phyloP scores from a whole-genome alignment of 2,797 vertebrate genomes.

The Phyllotis vaccarum region DNA sequence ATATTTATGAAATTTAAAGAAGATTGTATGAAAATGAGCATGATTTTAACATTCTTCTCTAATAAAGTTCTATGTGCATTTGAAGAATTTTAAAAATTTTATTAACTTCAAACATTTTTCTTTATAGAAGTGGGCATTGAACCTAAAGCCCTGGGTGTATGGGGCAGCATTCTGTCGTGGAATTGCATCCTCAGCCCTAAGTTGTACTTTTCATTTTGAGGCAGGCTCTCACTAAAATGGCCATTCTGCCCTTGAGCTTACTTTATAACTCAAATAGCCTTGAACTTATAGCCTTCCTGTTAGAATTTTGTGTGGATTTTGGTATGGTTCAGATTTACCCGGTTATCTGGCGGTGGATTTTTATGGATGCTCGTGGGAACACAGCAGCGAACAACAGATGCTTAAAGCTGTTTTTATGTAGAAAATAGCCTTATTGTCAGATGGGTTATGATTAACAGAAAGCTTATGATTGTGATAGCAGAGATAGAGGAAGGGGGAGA shows the following conservation, averaged over 20 bases:
- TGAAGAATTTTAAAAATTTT: not conserved
- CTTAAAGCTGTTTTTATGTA: no score
- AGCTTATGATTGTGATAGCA: no score
- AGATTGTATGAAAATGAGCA: not conserved
- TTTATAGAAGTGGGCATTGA: not conserved
- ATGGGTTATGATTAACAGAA: no score
- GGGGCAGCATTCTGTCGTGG: not conserved
- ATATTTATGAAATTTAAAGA: conserved; percentile 49
- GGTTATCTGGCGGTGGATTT: no score
- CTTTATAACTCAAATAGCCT: not conserved
- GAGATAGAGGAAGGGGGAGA: no score
- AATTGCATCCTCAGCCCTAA: not conserved
- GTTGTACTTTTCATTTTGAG: not conserved
- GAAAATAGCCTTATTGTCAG: no score
- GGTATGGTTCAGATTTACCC: no score
- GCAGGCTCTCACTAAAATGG: not conserved
- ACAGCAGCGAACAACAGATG: no score
- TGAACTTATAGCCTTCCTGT: not conserved
- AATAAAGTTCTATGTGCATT: conserved; percentile 12
- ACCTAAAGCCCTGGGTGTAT: not conserved
- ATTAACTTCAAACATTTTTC: not conserved
- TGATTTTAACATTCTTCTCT: conserved; percentile 28
- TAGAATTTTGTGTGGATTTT: no score
- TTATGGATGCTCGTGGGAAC: no score
- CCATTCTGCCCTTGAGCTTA: not conserved